These are phyloP conservation scores for Urocynchramus pylzowi DNA, from an alignment of 2,113 vertebrate species.

Conservation along the genomic window DNA sequence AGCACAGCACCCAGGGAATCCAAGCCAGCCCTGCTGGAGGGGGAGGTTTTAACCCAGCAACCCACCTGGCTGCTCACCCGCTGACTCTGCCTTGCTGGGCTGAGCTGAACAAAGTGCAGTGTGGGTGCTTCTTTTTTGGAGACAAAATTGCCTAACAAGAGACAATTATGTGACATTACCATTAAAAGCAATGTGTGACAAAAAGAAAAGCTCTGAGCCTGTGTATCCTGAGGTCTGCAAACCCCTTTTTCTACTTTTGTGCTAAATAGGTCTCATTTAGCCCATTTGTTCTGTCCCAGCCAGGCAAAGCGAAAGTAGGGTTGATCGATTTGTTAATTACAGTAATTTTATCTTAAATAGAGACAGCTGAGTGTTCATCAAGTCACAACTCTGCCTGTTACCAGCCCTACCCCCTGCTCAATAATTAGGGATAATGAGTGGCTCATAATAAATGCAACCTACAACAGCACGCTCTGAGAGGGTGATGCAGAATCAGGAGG, in stretches of 20 bases:
- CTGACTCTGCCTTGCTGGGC: background rate
- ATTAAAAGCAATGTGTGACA: background rate
- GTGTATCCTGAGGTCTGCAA: background rate
- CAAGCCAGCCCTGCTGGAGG: fast-evolving
- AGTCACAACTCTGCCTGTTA: constrained; percentile 66
- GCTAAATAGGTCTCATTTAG: constrained; percentile 44
- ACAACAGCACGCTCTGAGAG: background rate
- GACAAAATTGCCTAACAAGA: constrained; percentile 16
- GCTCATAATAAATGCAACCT: constrained; percentile 67
- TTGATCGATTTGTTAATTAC: constrained; percentile 79
- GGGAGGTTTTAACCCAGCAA: background rate
- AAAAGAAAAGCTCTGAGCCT: background rate
- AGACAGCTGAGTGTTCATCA: constrained; percentile 72
- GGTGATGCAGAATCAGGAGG: background rate
- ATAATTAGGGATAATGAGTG: constrained; percentile 72
- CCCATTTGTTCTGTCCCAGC: constrained; percentile 67
- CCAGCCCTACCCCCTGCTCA: constrained; percentile 70
- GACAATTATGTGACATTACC: constrained; percentile 26
- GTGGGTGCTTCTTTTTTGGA: background rate
- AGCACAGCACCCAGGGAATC: background rate
- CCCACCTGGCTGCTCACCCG: background rate
- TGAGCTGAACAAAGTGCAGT: background rate
- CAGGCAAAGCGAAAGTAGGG: constrained; percentile 43
- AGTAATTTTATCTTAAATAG: constrained; percentile 80
- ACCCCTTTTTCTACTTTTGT: background rate